Evolutionary conservation across 2,113 vertebrate species (phyloP).

Genomic region (Oncorhynchus gorbuscha): DNA sequence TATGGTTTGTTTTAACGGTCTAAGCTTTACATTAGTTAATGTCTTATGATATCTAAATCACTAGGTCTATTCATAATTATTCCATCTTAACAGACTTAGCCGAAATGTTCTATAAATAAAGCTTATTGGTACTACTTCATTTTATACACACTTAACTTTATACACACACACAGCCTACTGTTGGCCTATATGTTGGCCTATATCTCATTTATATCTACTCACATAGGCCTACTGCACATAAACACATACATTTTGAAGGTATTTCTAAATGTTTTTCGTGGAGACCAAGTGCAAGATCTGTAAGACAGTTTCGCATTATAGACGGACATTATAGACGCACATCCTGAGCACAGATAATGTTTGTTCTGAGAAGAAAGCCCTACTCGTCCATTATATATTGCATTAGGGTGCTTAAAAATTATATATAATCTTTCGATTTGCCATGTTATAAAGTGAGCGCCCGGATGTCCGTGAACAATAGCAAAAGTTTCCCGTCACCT

Average conservation of each 20-base stretch:
- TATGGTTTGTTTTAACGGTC: conserved; percentile 9
- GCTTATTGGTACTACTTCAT: conserved; percentile 78
- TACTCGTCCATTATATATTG: not conserved
- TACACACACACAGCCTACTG: conserved; percentile 41
- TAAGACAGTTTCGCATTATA: conserved; percentile 1
- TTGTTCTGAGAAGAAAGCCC: not conserved
- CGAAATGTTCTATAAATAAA: conserved; percentile 68
- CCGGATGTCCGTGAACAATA: not conserved
- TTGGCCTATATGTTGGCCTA: conserved; percentile 14
- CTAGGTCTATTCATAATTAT: conserved; percentile 29
- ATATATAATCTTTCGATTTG: not conserved
- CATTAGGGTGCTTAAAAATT: too few species aligned
- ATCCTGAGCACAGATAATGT: not conserved
- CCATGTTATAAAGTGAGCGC: not conserved
- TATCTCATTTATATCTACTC: conserved; percentile 23
- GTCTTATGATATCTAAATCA: conserved; percentile 27
- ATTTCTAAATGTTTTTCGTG: not conserved
- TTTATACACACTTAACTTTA: conserved; percentile 52
- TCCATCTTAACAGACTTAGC: conserved; percentile 20
- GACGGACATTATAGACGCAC: not conserved
- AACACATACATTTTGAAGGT: conserved; percentile 10
- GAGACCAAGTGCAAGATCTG: conserved; percentile 45
- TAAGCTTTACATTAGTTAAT: conserved; percentile 41
- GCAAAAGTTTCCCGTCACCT: not conserved
- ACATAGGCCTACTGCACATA: not conserved